A percentile compares a stretch with the other conserved stretches of the same genome.
phyloP scores from a whole-genome alignment of 2,113 vertebrate genomes.

The Lutjanus erythropterus region DNA sequence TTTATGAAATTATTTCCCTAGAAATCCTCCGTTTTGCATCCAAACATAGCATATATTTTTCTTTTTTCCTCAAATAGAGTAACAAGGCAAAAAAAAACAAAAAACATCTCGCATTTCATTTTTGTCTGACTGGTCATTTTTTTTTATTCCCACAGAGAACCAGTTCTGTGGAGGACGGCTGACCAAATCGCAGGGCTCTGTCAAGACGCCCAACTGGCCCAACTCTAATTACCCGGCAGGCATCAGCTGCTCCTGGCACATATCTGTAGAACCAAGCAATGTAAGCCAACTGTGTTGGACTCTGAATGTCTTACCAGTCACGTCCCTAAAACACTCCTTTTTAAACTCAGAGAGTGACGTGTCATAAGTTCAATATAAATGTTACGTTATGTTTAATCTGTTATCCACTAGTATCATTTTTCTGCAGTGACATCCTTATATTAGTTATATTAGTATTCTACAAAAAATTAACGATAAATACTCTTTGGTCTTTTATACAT shows the following conservation, averaged over 20 bases:
- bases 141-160: constrained; percentile 82
- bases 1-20: no score
- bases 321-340: neutral
- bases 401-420: no score
- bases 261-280: constrained; percentile 88
- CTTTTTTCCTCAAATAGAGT: neutral
- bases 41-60: neutral
- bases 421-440: no score
- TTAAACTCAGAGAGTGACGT: neutral
- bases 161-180: constrained; percentile 92
- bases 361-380: neutral
- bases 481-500: no score
- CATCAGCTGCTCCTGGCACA: constrained; percentile 95
- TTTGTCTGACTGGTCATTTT: constrained; percentile 31
- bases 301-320: neutral
- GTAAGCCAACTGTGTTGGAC: constrained; percentile 73
- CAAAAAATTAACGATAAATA: no score
- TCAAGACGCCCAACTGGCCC: constrained; percentile 94
- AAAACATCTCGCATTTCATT: neutral
- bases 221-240: constrained; percentile 91
- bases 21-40: neutral
- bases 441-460: no score
- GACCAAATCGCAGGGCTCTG: constrained; percentile 88
- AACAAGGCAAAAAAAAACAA: neutral
- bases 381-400: neutral